phyloP scores from a whole-genome alignment of 2,797 vertebrate genomes.

The Sitta carolinensis region DNA sequence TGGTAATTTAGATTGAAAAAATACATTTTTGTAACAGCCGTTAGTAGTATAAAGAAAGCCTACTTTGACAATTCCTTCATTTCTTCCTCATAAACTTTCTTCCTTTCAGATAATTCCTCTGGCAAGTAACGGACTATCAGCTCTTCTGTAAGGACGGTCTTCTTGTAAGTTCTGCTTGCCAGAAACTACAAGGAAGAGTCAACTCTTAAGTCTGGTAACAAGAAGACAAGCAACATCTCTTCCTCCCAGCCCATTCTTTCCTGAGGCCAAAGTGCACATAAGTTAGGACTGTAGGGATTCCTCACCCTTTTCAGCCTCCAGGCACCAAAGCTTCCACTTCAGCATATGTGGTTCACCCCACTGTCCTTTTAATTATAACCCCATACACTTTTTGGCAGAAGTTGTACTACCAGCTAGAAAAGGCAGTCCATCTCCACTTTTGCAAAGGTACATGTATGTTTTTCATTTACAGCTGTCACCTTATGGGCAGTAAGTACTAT shows the following conservation, averaged over 20 bases:
- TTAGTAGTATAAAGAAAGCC: slow-evolving; percentile 48
- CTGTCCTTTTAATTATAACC: background rate
- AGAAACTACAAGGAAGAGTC: slow-evolving; percentile 80
- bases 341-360: background rate
- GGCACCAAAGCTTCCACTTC: background rate
- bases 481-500: background rate
- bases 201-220: background rate
- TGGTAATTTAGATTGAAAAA: slow-evolving; percentile 11
- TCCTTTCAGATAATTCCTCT: slow-evolving; percentile 88
- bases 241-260: background rate
- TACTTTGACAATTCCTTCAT: slow-evolving; percentile 92
- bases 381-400: background rate
- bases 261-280: background rate
- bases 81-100: slow-evolving; percentile 91
- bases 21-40: background rate
- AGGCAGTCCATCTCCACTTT: background rate
- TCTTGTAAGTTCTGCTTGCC: slow-evolving; percentile 88
- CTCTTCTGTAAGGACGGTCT: slow-evolving; percentile 89
- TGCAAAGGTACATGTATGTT: accelerated
- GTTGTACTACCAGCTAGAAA: background rate
- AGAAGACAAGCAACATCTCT: background rate
- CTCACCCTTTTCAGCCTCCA: background rate
- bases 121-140: slow-evolving; percentile 86
- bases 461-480: background rate
- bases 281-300: background rate